Conservation (phyloP, 2,888 invertebrate species). For the Polymixis lichenea region DNA sequence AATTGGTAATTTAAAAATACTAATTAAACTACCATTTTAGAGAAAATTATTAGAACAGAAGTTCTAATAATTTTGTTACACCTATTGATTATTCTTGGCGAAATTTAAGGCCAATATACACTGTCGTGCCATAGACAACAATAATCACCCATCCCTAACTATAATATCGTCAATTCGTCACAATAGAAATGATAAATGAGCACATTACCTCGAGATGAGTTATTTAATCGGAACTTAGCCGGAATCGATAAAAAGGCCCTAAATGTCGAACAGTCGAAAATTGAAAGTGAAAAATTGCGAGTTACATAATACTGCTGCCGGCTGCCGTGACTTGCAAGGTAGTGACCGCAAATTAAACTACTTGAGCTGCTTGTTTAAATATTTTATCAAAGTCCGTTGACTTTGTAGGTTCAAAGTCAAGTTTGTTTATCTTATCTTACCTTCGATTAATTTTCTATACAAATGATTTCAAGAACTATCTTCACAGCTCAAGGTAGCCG, state of each 20-base stretch:
- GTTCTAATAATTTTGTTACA: too few relatives aligned
- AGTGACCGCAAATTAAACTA: not conserved
- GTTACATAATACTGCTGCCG: not conserved
- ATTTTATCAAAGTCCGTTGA: slow-evolving; percentile 30
- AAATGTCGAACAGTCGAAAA: not conserved
- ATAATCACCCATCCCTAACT: too few relatives aligned
- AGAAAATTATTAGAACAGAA: too few relatives aligned
- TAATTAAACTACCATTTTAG: too few relatives aligned
- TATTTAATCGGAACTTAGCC: not conserved
- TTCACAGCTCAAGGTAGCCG: not conserved
- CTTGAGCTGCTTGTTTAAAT: not conserved
- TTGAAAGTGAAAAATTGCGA: not conserved
- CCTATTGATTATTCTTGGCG: too few relatives aligned
- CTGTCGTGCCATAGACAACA: too few relatives aligned
- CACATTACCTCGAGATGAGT: not conserved
- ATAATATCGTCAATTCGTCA: too few relatives aligned
- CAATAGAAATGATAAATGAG: too few relatives aligned
- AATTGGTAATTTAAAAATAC: too few relatives aligned
- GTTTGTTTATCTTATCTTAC: slow-evolving; percentile 22
- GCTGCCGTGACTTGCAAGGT: not conserved
- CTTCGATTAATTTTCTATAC: not conserved
- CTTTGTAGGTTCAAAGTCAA: slow-evolving; percentile 31
- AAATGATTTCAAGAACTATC: not conserved
- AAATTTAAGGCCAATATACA: too few relatives aligned
- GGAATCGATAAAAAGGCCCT: not conserved